Evolutionary conservation across 64 coral and sea anemone genomes (phyloP).

Genomic region (Hydrozoanthus tunicans): DNA sequence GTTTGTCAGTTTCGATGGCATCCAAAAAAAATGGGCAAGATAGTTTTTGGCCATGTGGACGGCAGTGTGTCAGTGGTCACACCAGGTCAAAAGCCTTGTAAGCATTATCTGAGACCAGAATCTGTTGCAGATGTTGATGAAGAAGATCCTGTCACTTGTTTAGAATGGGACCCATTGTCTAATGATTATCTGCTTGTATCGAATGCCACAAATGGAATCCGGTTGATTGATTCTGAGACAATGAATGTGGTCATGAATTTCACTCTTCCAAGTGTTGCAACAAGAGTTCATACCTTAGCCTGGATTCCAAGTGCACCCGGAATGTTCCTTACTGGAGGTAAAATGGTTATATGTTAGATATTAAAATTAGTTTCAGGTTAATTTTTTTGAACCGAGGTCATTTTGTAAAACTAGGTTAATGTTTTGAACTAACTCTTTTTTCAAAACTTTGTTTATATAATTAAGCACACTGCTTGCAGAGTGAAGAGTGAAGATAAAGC

Average conservation of each 20-base stretch:
- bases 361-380: neutral
- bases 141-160: constrained; percentile 81
- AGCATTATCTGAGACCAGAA: constrained; percentile 90
- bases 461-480: too few relatives aligned
- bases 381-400: too few relatives aligned
- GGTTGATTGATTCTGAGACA: constrained; percentile 85
- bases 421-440: too few relatives aligned
- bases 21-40: constrained; percentile 72
- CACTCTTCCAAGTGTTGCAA: constrained; percentile 82
- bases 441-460: too few relatives aligned
- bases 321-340: constrained; percentile 96
- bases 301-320: constrained; percentile 95
- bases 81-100: constrained; percentile 73
- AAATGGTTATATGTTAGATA: neutral
- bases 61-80: constrained; percentile 85
- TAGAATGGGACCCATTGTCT: constrained; percentile 95
- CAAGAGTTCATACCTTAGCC: constrained; percentile 75
- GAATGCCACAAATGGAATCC: constrained; percentile 72
- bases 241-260: constrained; percentile 97
- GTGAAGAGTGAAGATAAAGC: too few relatives aligned
- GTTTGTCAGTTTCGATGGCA: constrained; percentile 98
- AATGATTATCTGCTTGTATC: constrained; percentile 88
- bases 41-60: constrained; percentile 94
- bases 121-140: constrained; percentile 62
- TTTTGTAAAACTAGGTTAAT: too few relatives aligned